phyloP scores from a whole-genome alignment of 2,888 invertebrate genomes.

The Caenorhabditis sp. region DNA sequence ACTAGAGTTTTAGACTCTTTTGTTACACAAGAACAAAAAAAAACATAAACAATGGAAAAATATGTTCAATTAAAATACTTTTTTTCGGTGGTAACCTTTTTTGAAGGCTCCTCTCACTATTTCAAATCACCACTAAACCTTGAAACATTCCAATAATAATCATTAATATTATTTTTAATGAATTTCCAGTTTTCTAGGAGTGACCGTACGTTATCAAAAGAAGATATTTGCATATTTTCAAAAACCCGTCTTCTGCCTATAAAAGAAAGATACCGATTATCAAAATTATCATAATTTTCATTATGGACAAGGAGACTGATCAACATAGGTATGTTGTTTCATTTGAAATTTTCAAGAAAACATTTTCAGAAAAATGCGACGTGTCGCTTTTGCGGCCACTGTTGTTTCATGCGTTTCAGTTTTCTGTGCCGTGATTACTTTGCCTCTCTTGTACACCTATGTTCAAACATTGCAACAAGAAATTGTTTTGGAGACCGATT shows the following conservation, averaged over 20 bases:
- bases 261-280: neutral
- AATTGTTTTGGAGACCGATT: constrained; percentile 64
- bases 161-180: too few relatives aligned
- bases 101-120: too few relatives aligned
- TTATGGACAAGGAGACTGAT: constrained; percentile 43
- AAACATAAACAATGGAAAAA: too few relatives aligned
- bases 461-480: constrained; percentile 68
- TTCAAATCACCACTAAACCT: neutral
- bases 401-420: constrained; percentile 67
- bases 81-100: too few relatives aligned
- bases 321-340: constrained; percentile 33
- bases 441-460: constrained; percentile 69
- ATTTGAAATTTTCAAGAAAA: neutral
- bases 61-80: too few relatives aligned
- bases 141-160: neutral
- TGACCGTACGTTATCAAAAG: neutral
- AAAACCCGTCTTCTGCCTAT: constrained; percentile 16
- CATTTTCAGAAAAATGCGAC: constrained; percentile 52
- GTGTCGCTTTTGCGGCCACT: constrained; percentile 62
- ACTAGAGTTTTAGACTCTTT: too few relatives aligned
- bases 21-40: too few relatives aligned
- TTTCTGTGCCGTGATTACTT: constrained; percentile 62
- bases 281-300: neutral
- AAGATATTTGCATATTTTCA: constrained; percentile 35
- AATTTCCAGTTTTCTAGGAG: neutral